Conservation (phyloP, 2,888 invertebrate genomes). For the Camptogramma bilineatum region DNA sequence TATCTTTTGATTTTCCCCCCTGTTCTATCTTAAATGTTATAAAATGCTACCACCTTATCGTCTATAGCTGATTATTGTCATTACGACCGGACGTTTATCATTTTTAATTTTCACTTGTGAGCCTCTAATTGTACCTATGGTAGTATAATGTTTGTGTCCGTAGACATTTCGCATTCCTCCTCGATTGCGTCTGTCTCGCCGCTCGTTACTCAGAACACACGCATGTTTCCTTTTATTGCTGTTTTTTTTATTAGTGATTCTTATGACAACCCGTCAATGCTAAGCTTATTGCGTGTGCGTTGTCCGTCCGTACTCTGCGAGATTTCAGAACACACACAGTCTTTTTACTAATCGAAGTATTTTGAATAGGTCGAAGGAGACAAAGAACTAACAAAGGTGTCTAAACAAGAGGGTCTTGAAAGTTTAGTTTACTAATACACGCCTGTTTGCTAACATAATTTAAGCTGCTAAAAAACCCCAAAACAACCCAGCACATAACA, state of each 20-base stretch:
- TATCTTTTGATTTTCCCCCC: background rate
- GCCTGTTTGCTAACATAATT: slow-evolving; percentile 1
- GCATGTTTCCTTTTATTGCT: slow-evolving; percentile 42
- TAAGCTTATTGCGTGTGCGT: slow-evolving; percentile 22
- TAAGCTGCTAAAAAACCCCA: background rate
- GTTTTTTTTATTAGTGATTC: slow-evolving; percentile 42
- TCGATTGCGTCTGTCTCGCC: slow-evolving; percentile 52
- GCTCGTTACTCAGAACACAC: slow-evolving; percentile 46
- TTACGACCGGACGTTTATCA: slow-evolving; percentile 23
- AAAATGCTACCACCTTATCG: background rate
- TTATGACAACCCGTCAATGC: slow-evolving; percentile 26
- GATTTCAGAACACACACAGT: slow-evolving; percentile 6
- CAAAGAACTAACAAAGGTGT: slow-evolving; percentile 11
- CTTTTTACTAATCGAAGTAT: slow-evolving; percentile 21
- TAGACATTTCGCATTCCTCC: slow-evolving; percentile 55
- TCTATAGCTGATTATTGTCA: background rate
- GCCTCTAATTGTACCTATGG: slow-evolving; percentile 16
- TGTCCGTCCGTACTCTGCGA: slow-evolving; percentile 10
- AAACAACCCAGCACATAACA: too few species aligned
- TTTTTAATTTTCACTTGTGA: slow-evolving; percentile 26
- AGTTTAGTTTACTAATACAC: slow-evolving; percentile 16
- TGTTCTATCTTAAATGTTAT: too few species aligned
- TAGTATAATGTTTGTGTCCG: slow-evolving; percentile 30
- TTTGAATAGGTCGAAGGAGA: slow-evolving; percentile 9
- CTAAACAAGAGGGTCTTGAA: too few species aligned